Percentiles rank a stretch among this genome's conserved stretches.
Evolutionary conservation across 53 echinoderm and acorn worm genomes (phyloP).

Genomic region (Actinopyga echinites): DNA sequence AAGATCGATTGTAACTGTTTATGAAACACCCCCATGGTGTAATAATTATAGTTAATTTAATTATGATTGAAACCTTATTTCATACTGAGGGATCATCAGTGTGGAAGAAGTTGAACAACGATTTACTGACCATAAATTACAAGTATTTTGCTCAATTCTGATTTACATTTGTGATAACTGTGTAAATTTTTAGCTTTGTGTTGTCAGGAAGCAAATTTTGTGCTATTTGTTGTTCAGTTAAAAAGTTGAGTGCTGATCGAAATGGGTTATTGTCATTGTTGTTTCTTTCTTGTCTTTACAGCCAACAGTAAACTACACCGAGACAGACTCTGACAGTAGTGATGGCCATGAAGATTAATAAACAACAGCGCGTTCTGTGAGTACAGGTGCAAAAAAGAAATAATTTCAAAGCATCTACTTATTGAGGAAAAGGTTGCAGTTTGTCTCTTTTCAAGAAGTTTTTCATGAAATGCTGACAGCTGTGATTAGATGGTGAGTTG

Average conservation of each 20-base stretch:
- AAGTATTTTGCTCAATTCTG: too few species aligned
- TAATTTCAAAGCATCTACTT: not conserved
- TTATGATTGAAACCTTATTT: not conserved
- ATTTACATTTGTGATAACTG: too few species aligned
- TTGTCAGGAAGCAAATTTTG: too few species aligned
- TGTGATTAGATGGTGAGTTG: too few species aligned
- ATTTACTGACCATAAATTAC: too few species aligned
- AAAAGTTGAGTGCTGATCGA: not conserved
- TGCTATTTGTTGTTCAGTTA: too few species aligned
- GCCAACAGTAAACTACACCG: constrained; percentile 69
- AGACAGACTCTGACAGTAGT: constrained; percentile 80
- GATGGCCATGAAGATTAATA: constrained; percentile 56
- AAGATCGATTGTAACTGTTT: too few species aligned
- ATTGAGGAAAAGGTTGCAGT: not conserved
- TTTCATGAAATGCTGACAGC: not conserved
- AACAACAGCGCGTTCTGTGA: not conserved
- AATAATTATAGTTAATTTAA: too few species aligned
- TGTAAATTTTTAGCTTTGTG: too few species aligned
- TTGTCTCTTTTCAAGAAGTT: not conserved
- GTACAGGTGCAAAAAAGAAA: not conserved
- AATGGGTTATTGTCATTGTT: not conserved
- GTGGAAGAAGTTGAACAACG: too few species aligned
- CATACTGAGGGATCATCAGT: too few species aligned
- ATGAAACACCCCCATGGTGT: too few species aligned
- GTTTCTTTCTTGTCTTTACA: constrained; percentile 12